Evolutionary conservation across 2,888 invertebrate species (phyloP).

Genomic region (Thera britannica): DNA sequence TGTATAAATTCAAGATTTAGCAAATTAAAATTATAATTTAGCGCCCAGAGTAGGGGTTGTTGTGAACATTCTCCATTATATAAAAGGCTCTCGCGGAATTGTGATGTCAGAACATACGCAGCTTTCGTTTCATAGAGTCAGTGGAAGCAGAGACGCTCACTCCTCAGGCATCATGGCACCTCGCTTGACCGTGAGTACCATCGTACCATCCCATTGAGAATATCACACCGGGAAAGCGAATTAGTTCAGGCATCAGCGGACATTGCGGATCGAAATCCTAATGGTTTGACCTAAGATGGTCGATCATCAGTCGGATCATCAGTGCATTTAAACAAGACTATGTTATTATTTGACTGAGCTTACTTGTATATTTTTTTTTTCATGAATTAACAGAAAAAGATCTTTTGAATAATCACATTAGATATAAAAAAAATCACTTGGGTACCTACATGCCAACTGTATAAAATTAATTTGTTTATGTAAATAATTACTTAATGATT

Average conservation of each 20-base stretch:
- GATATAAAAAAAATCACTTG: no score
- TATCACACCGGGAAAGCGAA: constrained; percentile 28
- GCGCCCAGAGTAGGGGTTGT: constrained; percentile 68
- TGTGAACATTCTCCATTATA: constrained; percentile 75
- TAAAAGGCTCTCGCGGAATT: constrained; percentile 64
- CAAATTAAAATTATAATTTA: constrained; percentile 50
- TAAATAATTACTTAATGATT: no score
- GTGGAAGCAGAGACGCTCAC: constrained; percentile 53
- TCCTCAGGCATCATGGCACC: constrained; percentile 71
- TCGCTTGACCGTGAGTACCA: constrained; percentile 72
- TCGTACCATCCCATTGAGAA: constrained; percentile 48
- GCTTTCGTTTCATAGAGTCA: constrained; percentile 54
- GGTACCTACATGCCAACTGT: no score
- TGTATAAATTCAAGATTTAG: constrained; percentile 50
- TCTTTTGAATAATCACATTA: no score
- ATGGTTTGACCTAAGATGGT: constrained; percentile 1
- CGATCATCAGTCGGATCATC: not conserved
- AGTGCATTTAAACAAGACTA: no score
- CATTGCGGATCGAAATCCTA: constrained; percentile 13
- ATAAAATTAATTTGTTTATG: no score
- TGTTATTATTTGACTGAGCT: no score
- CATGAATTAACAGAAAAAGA: no score
- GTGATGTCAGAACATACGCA: constrained; percentile 59
- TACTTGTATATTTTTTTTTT: not conserved
- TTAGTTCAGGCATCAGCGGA: constrained; percentile 18